Evolutionary conservation across 2,888 invertebrate genomes (phyloP).

Genomic region (Celastrina argiolus): DNA sequence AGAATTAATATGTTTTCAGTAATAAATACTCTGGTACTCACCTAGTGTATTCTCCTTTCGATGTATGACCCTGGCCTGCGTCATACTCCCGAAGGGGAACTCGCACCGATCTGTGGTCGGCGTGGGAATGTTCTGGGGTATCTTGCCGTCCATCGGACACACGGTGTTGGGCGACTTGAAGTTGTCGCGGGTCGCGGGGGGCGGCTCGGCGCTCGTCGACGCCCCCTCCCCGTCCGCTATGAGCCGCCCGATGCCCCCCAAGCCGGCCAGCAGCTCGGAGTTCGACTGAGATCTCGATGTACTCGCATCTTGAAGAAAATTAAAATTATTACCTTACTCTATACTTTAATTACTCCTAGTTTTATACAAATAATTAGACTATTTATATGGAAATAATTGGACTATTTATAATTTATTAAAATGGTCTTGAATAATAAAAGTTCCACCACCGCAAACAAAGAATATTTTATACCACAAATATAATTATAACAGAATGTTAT

Average conservation of each 20-base stretch:
- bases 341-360: too few species aligned
- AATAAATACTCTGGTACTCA: constrained; percentile 31
- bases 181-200: constrained; percentile 56
- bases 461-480: too few species aligned
- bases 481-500: too few species aligned
- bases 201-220: constrained; percentile 65
- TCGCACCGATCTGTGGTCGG: constrained; percentile 78
- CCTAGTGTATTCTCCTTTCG: constrained; percentile 81
- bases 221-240: constrained; percentile 37
- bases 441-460: too few species aligned
- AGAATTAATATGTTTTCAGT: too few species aligned
- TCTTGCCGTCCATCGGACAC: constrained; percentile 88
- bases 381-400: too few species aligned
- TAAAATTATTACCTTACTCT: not conserved
- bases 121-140: constrained; percentile 76
- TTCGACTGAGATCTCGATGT: constrained; percentile 52
- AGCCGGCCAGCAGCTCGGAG: constrained; percentile 57
- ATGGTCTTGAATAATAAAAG: too few species aligned
- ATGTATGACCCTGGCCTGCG: constrained; percentile 91
- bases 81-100: constrained; percentile 95
- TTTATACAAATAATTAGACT: too few species aligned
- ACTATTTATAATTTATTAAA: too few species aligned
- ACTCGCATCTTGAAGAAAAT: constrained; percentile 49
- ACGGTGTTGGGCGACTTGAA: constrained; percentile 92
- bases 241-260: constrained; percentile 55